A percentile compares a stretch with the other conserved stretches of the same genome.
phyloP scores from a whole-genome alignment of 2,797 vertebrate species.

The Acridotheres tristis region DNA sequence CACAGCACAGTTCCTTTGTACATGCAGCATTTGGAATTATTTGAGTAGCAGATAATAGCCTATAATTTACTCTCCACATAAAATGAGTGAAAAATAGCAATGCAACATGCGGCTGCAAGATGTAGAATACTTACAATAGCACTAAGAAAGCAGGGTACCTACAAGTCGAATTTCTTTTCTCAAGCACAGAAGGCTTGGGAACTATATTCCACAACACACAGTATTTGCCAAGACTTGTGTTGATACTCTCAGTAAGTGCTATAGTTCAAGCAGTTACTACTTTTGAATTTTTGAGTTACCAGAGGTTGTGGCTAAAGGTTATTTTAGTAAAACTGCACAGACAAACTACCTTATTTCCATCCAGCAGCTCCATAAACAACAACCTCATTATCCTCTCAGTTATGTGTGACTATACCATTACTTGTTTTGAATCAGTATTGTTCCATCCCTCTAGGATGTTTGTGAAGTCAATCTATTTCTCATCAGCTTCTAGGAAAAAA shows the following conservation, averaged over 20 bases:
- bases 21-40: not conserved
- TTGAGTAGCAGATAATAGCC: not conserved
- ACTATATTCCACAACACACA: accelerated
- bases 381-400: not conserved
- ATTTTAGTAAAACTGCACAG: not conserved
- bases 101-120: not conserved
- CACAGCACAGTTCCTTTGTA: not conserved
- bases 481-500: not conserved
- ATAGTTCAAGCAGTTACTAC: not conserved
- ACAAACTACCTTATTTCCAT: not conserved
- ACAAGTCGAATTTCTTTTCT: not conserved
- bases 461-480: not conserved
- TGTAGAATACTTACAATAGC: not conserved
- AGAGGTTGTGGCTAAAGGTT: not conserved
- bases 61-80: not conserved
- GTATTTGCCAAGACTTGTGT: not conserved
- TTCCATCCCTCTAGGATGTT: not conserved
- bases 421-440: not conserved
- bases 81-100: not conserved
- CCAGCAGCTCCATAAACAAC: not conserved
- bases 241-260: not conserved
- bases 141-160: not conserved
- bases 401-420: not conserved
- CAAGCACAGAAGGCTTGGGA: not conserved
- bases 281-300: not conserved